phyloP scores from a whole-genome alignment of 2,888 invertebrate genomes.

The Linyphia triangularis region DNA sequence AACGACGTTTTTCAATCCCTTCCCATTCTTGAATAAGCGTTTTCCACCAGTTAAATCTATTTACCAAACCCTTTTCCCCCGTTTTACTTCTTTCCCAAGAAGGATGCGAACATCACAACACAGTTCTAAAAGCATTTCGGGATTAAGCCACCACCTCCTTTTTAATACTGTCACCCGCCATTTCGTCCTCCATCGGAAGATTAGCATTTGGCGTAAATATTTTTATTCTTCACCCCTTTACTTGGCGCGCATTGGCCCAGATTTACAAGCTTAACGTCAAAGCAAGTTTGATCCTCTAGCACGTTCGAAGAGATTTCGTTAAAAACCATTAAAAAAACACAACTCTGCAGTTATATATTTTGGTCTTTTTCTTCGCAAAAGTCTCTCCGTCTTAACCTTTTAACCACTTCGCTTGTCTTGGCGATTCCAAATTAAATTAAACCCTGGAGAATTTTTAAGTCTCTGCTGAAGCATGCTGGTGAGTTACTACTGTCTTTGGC shows the following conservation, averaged over 20 bases:
- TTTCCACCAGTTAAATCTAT: not conserved
- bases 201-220: conserved; percentile 43
- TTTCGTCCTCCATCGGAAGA: conserved; percentile 23
- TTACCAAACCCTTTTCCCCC: not conserved
- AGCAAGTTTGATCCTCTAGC: conserved; percentile 30
- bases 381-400: not conserved
- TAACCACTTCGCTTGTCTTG: not conserved
- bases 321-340: conserved; percentile 27
- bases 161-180: conserved; percentile 41
- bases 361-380: too few relatives aligned
- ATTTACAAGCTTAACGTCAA: conserved; percentile 65
- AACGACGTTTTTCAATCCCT: too few relatives aligned
- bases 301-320: not conserved
- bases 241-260: conserved; percentile 16
- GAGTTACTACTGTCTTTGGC: not conserved
- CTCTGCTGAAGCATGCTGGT: not conserved
- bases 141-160: conserved; percentile 40
- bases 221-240: conserved; percentile 39
- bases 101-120: not conserved
- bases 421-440: conserved; percentile 53
- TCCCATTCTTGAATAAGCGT: not conserved
- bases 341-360: not conserved
- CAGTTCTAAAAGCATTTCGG: not conserved
- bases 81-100: not conserved
- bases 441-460: conserved; percentile 18